phyloP scores from a whole-genome alignment of 2,888 invertebrate genomes.

The Amblyteles armatorius region DNA sequence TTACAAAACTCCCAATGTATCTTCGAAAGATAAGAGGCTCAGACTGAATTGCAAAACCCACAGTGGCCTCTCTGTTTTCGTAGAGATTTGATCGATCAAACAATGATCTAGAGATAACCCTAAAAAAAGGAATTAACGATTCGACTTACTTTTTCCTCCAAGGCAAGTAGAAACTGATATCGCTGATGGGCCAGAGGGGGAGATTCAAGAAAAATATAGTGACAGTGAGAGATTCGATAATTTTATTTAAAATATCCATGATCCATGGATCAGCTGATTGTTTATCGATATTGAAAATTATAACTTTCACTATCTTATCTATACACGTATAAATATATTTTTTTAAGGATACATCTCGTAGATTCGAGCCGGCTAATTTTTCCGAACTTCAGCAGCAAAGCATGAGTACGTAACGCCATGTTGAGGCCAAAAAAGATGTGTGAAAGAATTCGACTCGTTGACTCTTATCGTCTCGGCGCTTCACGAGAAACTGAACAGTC shows the following conservation, averaged over 20 bases:
- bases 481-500: constrained; percentile 58
- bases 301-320: neutral
- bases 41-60: neutral
- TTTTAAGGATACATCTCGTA: constrained; percentile 77
- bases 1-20: neutral
- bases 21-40: constrained; percentile 38
- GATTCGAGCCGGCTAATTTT: constrained; percentile 62
- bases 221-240: constrained; percentile 4
- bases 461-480: constrained; percentile 52
- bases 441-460: constrained; percentile 13
- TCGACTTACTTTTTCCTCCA: constrained; percentile 74
- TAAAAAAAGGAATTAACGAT: neutral
- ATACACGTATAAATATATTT: neutral
- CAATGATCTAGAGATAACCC: constrained; percentile 38
- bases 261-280: neutral
- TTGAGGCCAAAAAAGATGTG: constrained; percentile 36
- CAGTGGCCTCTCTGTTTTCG: constrained; percentile 31
- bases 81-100: constrained; percentile 42
- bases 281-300: constrained; percentile 10
- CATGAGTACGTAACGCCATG: constrained; percentile 75
- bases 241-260: constrained; percentile 10
- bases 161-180: constrained; percentile 72
- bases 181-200: constrained; percentile 67
- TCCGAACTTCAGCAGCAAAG: constrained; percentile 66
- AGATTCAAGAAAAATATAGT: constrained; percentile 52